These are phyloP conservation scores for Aramus guarauna DNA, from an alignment of 2,113 vertebrate species.

Conservation along the genomic window DNA sequence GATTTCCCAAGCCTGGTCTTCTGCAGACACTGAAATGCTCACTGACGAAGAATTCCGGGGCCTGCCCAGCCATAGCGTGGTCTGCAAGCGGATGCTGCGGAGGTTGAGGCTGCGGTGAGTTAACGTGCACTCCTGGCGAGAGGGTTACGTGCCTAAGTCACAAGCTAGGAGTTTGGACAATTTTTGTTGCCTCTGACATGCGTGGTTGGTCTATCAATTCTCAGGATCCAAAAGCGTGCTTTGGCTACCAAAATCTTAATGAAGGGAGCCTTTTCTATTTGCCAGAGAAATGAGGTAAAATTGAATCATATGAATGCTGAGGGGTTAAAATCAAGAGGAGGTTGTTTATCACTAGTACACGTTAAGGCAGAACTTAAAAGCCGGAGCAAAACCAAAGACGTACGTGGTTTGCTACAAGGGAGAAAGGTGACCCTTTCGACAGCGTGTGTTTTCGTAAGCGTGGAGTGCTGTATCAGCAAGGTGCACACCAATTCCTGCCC, in stretches of 20 bases:
- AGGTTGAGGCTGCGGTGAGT: neutral
- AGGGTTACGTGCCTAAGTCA: neutral
- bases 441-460: too few species aligned
- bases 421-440: neutral
- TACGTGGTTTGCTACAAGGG: neutral
- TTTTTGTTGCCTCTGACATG: neutral
- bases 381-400: neutral
- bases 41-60: neutral
- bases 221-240: neutral
- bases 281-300: neutral
- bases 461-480: too few species aligned
- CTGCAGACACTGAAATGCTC: neutral
- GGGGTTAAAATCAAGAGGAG: slow-evolving; percentile 1
- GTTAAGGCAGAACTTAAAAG: neutral
- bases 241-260: neutral
- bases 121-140: neutral
- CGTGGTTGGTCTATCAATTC: neutral
- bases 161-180: neutral
- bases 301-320: neutral
- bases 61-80: neutral
- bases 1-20: neutral
- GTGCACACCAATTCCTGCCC: too few species aligned
- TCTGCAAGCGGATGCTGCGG: neutral
- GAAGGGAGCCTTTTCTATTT: neutral
- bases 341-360: neutral